A percentile compares a stretch with the other conserved stretches of the same genome.
Conservation (phyloP, 1,140 invertebrate species). For the Zaprionus vittiger region DNA sequence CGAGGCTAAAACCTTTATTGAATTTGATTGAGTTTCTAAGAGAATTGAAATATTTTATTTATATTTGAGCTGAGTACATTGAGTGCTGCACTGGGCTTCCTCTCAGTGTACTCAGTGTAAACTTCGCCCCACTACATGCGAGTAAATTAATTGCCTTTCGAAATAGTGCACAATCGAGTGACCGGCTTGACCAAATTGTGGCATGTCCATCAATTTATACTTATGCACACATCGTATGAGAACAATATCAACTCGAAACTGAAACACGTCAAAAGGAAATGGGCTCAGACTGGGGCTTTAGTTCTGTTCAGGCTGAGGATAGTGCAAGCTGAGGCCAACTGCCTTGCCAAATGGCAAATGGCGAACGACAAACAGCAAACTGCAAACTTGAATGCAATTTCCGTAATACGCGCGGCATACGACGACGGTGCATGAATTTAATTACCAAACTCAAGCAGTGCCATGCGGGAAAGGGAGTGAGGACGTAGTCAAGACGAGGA, state of each 20-base stretch:
- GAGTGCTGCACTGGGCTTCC: background rate
- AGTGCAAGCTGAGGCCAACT: background rate
- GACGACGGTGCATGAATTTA: conserved; percentile 70
- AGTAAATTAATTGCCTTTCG: conserved; percentile 53
- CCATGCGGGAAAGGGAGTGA: background rate
- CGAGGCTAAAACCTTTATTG: background rate
- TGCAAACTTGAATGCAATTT: conserved; percentile 73
- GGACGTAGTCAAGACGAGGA: conserved; percentile 18
- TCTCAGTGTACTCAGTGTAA: background rate
- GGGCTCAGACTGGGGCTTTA: conserved; percentile 5
- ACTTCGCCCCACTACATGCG: background rate
- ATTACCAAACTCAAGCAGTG: conserved; percentile 61
- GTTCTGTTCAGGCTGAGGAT: too few relatives aligned
- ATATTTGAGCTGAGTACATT: too few relatives aligned
- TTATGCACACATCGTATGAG: conserved; percentile 1
- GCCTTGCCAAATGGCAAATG: conserved; percentile 37
- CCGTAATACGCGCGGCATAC: conserved; percentile 57
- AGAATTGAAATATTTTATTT: too few relatives aligned
- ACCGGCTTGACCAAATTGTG: conserved; percentile 30
- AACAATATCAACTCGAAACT: conserved; percentile 17
- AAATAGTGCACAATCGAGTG: conserved; percentile 39
- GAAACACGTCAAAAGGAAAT: conserved; percentile 65
- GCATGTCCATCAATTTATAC: conserved; percentile 52
- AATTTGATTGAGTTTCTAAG: background rate
- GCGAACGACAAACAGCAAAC: conserved; percentile 11